Conservation (phyloP, 2,113 vertebrate genomes). For the Strix aluco region DNA sequence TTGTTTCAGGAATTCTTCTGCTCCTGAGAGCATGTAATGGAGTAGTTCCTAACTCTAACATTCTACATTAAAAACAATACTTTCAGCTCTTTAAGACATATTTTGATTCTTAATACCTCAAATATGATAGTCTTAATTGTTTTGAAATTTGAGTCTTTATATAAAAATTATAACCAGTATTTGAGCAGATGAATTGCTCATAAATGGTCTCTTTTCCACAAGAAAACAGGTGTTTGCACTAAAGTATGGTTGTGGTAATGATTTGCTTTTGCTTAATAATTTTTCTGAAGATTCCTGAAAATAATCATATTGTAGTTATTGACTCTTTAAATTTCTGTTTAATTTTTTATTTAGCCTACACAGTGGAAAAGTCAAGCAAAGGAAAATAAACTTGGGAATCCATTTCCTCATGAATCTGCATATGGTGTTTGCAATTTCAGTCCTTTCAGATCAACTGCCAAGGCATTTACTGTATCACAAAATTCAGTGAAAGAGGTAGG, state of each 20-base stretch:
- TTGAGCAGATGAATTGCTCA: not conserved
- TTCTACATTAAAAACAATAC: not conserved
- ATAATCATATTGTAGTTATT: not conserved
- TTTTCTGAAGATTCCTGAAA: not conserved
- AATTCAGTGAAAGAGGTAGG: constrained; percentile 76
- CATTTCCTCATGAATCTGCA: constrained; percentile 67
- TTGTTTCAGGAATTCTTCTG: not conserved
- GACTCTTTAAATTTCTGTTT: not conserved
- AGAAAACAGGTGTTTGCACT: not conserved
- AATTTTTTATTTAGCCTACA: constrained; percentile 59
- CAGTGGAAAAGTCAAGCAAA: constrained; percentile 79
- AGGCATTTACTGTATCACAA: constrained; percentile 63
- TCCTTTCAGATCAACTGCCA: constrained; percentile 73
- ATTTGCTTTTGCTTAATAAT: not conserved
- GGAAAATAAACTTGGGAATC: constrained; percentile 73
- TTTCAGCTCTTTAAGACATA: not conserved
- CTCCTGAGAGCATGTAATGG: not conserved
- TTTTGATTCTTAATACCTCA: not conserved
- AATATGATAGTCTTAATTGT: not conserved
- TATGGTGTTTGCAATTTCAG: constrained; percentile 70
- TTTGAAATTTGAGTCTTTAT: not conserved
- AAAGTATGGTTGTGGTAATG: not conserved
- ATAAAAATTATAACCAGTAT: not conserved
- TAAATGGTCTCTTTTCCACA: not conserved
- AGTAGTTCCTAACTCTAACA: not conserved